Base-by-base conservation (phyloP, 2,888 invertebrate genomes). In the Periphyllus acericola region DNA sequence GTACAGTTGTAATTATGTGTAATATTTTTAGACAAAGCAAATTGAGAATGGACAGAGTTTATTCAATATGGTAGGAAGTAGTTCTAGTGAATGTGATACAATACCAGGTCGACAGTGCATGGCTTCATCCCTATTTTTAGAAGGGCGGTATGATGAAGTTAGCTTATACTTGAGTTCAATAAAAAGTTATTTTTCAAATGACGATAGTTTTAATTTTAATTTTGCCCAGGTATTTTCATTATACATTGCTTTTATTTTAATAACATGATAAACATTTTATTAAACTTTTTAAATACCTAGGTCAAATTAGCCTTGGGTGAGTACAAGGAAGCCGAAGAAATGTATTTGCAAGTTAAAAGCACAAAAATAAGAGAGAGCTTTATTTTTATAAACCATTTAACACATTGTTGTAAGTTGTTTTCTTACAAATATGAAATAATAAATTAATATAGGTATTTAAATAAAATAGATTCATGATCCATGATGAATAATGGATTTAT, bases 51-150 rank as follows among this genome's bases (percentile, higher is more conserved):
- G 99, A 0, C 98, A 99, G 91, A 98, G 98, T 91, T 99, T 97
- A 92, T 97, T 98, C 91, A 98, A 98, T 92, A 92, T 98, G 89
- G 98, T 99, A 5, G 99, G 99, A 87, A 97, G 98, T 90, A 99
- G 98, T 0, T 95, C 97, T 1, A 97, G 98, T 36, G 99, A 99
- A 92, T 98, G 98, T 91, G 99, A 99, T 92, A 99, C 99, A 0
- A 99, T 99, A 91, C 96, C 96, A 0, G 97, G 99, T 0, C 93
- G 99, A 52, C 98, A 99, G 92, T 98, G 99, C 91, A 99, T 99
- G 99, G 98, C 99, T 0, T 98, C 99, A 0, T 97, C 97, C 6
- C 98, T 97, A 92, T 99, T 99, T 92, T 93, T 99, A 6, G 95
- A 97, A 79, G 95, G 95, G 34, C 98, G 99, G 92, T 99, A 97